Percentiles rank a stretch among this genome's conserved stretches.
Evolutionary conservation across 2,113 vertebrate genomes (phyloP).

Genomic region (Hirundichthys speculiger): DNA sequence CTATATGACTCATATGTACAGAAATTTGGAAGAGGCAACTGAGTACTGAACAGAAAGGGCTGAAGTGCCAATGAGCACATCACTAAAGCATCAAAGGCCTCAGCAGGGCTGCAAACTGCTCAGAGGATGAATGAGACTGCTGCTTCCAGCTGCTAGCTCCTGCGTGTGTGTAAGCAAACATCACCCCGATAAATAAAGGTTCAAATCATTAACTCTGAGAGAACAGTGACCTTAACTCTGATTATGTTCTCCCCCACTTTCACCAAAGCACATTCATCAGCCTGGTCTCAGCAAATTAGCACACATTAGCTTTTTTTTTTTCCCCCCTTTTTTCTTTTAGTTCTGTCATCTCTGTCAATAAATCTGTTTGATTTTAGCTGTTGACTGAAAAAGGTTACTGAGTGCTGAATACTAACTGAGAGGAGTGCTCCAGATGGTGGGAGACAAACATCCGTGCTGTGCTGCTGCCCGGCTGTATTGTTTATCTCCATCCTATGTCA

Average conservation of each 20-base stretch:
- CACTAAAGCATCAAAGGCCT: slow-evolving; percentile 10
- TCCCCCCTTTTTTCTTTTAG: background rate
- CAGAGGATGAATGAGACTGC: slow-evolving; percentile 19
- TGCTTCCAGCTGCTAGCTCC: slow-evolving; percentile 31
- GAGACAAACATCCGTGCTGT: too few relatives aligned
- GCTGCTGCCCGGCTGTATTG: too few relatives aligned
- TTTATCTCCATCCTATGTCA: too few relatives aligned
- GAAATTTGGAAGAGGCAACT: background rate
- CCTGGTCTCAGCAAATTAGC: slow-evolving; percentile 29
- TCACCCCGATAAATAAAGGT: slow-evolving; percentile 48
- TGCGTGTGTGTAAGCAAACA: slow-evolving; percentile 33
- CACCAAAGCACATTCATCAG: slow-evolving; percentile 36
- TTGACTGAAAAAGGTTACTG: slow-evolving; percentile 15
- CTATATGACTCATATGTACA: background rate
- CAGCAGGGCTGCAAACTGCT: slow-evolving; percentile 20
- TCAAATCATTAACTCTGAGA: slow-evolving; percentile 35
- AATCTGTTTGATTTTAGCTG: slow-evolving; percentile 38
- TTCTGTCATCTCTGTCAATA: slow-evolving; percentile 26
- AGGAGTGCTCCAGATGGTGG: background rate
- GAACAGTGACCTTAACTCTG: slow-evolving; percentile 42
- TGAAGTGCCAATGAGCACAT: slow-evolving; percentile 20
- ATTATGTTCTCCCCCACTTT: slow-evolving; percentile 46
- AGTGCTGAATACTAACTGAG: too few relatives aligned
- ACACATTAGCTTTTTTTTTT: slow-evolving; percentile 18
- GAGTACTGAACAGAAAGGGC: slow-evolving; percentile 1